Evolutionary conservation across 2,797 vertebrate species (phyloP), one percentile per base, ranked within the genome.

Genomic region (Paguma larvata): DNA sequence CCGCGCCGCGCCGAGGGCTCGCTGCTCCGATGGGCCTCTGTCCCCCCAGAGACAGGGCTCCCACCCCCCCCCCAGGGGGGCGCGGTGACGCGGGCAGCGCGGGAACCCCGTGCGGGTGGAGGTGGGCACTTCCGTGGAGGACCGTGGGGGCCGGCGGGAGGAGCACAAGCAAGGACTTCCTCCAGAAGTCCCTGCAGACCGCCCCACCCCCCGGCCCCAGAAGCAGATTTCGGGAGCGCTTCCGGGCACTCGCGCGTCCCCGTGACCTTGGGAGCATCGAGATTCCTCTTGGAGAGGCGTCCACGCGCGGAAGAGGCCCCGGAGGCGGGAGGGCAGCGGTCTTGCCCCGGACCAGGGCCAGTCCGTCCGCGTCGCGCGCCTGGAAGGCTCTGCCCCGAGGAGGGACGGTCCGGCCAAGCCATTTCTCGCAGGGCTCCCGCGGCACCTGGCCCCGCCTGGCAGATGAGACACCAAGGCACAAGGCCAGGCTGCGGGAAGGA

Each of bases 1-100:
- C 25, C 3, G n/a, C 9, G 18, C 46, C 0, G 0, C 23, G 14
- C 1, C 1, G 0, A 6, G 21, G 13, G 59, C 11, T 18, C 41
- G 2, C 44, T 6, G 23, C 63, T 38, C 77, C 10, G 30, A 21
- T 14, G 44, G 51, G 23, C 32, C 56, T 16, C 0, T 1, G 4
- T 4, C 3, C 16, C 12, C 51, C 34, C 25, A 0, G 34, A 34
- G 56, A 6, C 16, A 10, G 44, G 34, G 23, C 59, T 38, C 27
- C 27, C 18, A 8, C 5, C 77, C 25, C 0, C 23, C 13, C 8
- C 44, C 0, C 51, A 30, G 18, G 1, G 2, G 25, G 3, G 9
- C 59, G 51, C 5, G 1, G 56, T 1, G 13, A 2, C 14, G 10
- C 14, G 6, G 14, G 23, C 46, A 14, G 21, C 38, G 38, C 38